These are phyloP conservation scores for Lingula anatina DNA, from an alignment of 2,888 invertebrate genomes.

Conservation along the genomic window DNA sequence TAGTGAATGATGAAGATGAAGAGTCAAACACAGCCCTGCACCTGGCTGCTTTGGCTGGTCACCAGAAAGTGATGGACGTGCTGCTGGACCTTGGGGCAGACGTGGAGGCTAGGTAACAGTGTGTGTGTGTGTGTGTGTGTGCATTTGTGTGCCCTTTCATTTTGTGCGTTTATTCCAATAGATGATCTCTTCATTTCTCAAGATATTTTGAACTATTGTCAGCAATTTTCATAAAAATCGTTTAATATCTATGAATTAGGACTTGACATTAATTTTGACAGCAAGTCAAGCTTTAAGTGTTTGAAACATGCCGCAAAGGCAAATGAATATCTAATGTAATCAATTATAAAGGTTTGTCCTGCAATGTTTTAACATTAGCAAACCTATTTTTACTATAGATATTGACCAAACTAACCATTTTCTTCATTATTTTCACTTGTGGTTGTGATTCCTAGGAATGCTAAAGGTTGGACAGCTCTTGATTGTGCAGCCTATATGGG, in stretches of 20 bases:
- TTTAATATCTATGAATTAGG: too few relatives aligned
- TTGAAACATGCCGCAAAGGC: too few relatives aligned
- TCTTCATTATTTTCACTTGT: too few relatives aligned
- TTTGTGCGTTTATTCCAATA: not conserved
- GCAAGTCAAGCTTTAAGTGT: too few relatives aligned
- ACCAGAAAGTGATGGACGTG: slow-evolving; percentile 45
- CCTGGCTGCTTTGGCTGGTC: slow-evolving; percentile 50
- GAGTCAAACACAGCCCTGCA: slow-evolving; percentile 53
- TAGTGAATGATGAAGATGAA: slow-evolving; percentile 52
- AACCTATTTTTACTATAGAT: too few relatives aligned
- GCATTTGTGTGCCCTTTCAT: not conserved
- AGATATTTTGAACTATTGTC: too few relatives aligned
- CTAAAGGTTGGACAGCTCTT: slow-evolving; percentile 53
- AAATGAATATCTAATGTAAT: too few relatives aligned
- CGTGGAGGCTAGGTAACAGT: slow-evolving; percentile 49
- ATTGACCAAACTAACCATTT: too few relatives aligned
- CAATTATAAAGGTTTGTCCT: too few relatives aligned
- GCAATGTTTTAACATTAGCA: too few relatives aligned
- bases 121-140: not conserved
- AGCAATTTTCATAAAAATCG: not conserved
- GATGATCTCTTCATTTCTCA: not conserved
- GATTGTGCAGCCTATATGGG: slow-evolving; percentile 54
- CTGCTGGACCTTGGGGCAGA: slow-evolving; percentile 53
- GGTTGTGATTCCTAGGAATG: slow-evolving; percentile 46
- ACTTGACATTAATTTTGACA: too few relatives aligned